phyloP scores from a whole-genome alignment of 37 sponge, comb jelly and placozoan species.

The Cladorhizidae sp. region DNA sequence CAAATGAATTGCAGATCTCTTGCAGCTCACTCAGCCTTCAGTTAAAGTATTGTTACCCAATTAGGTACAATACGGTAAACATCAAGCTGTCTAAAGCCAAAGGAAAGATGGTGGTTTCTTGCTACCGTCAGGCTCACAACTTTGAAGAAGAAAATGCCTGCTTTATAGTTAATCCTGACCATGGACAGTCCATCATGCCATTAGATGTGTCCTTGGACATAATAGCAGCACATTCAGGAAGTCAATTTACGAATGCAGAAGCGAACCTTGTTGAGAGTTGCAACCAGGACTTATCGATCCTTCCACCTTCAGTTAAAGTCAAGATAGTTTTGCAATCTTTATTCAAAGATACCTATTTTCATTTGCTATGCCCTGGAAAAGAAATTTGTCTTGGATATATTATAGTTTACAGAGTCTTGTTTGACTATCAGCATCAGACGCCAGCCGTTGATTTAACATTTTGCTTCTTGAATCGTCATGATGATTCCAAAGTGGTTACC shows the following conservation, averaged over 20 bases:
- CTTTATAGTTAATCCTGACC: neutral
- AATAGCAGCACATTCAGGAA: too few relatives aligned
- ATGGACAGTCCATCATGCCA: neutral
- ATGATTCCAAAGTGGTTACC: neutral
- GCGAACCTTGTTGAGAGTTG: too few relatives aligned
- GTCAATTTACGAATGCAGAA: too few relatives aligned
- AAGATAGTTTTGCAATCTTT: too few relatives aligned
- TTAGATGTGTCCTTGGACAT: neutral
- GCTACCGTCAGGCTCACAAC: neutral
- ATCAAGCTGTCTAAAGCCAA: neutral
- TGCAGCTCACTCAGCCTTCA: neutral
- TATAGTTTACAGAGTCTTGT: neutral
- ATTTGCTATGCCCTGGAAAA: too few relatives aligned
- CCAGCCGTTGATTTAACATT: neutral
- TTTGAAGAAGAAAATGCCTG: neutral
- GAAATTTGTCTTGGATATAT: neutral
- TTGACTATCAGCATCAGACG: neutral
- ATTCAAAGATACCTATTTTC: too few relatives aligned
- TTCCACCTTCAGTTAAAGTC: too few relatives aligned
- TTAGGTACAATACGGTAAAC: neutral
- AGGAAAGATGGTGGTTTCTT: neutral
- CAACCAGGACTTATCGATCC: too few relatives aligned
- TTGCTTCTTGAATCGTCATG: neutral
- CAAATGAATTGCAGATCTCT: neutral
- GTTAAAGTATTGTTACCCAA: conserved; percentile 11